phyloP scores from a whole-genome alignment of 2,888 invertebrate genomes.

The Pterostichus niger region DNA sequence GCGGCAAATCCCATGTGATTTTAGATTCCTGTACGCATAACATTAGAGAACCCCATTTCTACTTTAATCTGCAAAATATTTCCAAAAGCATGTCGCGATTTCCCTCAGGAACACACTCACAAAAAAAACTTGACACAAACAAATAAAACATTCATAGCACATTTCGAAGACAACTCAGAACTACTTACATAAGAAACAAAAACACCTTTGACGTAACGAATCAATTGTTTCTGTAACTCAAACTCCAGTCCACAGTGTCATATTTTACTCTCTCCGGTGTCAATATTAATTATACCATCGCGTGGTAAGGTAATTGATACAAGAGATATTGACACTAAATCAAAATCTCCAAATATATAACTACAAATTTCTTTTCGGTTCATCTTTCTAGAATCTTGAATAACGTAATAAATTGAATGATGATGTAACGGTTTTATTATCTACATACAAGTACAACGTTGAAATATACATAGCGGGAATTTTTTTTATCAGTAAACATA shows the following conservation, averaged over 20 bases:
- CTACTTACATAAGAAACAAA: conserved; percentile 1
- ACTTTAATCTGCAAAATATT: conserved; percentile 46
- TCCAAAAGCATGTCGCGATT: conserved; percentile 38
- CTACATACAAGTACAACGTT: too few species aligned
- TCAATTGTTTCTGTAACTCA: not conserved
- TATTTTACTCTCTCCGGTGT: too few species aligned
- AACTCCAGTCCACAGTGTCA: not conserved
- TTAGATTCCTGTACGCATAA: conserved; percentile 41
- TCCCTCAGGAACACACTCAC: conserved; percentile 20
- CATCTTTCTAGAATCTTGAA: too few species aligned
- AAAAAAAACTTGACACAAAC: conserved; percentile 15
- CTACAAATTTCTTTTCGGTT: too few species aligned
- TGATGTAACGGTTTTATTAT: too few species aligned
- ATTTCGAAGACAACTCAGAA: conserved; percentile 6
- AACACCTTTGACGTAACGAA: not conserved
- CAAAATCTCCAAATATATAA: too few species aligned
- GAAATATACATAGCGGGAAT: too few species aligned
- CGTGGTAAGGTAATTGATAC: too few species aligned
- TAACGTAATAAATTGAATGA: too few species aligned
- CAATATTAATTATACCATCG: too few species aligned
- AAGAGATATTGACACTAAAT: too few species aligned
- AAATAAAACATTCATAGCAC: conserved; percentile 43
- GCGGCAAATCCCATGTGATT: conserved; percentile 26
- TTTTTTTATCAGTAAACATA: too few species aligned
- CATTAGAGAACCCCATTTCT: conserved; percentile 39